Evolutionary conservation across 2,113 vertebrate species (phyloP), one percentile per base, ranked within the genome.

Genomic region (Cryptoleucopteryx plumbea): DNA sequence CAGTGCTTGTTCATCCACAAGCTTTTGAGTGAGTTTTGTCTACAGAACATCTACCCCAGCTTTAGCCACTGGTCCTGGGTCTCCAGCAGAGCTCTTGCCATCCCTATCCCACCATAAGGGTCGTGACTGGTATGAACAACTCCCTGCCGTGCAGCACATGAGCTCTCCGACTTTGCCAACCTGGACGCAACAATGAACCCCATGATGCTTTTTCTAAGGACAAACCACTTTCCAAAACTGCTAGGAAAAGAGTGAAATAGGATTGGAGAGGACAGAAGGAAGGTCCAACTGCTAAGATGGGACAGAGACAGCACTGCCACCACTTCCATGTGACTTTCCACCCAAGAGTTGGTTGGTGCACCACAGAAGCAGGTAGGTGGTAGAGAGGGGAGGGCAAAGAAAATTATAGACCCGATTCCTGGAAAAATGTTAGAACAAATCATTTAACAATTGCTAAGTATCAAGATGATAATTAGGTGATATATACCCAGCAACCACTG

Each of bases 1-100:
- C 2, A 16, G 6, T 8, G 19, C 5, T n/a, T 36, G 15, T 20
- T 73, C 3, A 1, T 32, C 32, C 10, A 13, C 0, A 0, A 48
- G 50, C 0, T 85, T 75, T 11, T n/a, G 45, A 56, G 52, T 10
- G 31, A 58, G 23, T 79, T 82, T 82, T 88, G 25, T 20, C 31
- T 26, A 11, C 22, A 53, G 34, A 86, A 58, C 25, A 45, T 13
- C 70, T 38, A 53, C 8, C 13, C 8, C 17, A 71, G n/a, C 23
- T 81, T 81, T 25, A 66, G 32, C 13, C 17, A 40, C 29, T 21
- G 7, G 29, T 32, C 8, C 15, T 22, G 21, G 17, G 20, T 38
- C 45, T 61, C n/a, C 32, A 72, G 47, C 12, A 55, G 43, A 79
- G 34, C 6, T 91, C 18, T 34, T 55, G 18, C 34, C 34, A 81